Evolutionary conservation across 92 coral and sea anemone genomes (phyloP).

Genomic region (Chrysogorgia sp.): DNA sequence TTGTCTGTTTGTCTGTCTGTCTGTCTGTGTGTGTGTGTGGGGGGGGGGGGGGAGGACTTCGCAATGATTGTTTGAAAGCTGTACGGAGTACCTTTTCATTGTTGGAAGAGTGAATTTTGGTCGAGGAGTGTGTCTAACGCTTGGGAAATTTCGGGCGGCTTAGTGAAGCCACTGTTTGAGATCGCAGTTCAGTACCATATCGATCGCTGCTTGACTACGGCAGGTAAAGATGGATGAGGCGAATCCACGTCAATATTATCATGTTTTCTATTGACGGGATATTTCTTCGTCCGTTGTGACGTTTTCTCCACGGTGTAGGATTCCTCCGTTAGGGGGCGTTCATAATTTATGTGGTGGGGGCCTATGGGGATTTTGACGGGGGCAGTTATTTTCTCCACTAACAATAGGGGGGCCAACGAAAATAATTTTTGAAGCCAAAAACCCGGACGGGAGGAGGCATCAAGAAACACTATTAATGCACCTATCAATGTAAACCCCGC

Average conservation of each 20-base stretch:
- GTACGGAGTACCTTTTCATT: background rate
- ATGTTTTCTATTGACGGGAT: background rate
- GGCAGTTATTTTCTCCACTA: no score
- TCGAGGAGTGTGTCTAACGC: no score
- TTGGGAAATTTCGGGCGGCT: background rate
- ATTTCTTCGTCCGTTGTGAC: background rate
- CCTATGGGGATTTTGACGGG: no score
- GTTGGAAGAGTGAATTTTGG: background rate
- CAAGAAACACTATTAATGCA: no score
- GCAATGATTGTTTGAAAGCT: background rate
- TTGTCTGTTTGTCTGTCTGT: no score
- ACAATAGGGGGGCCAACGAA: no score
- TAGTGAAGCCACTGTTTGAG: background rate
- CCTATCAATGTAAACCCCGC: no score
- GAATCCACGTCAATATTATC: background rate
- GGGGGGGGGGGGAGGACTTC: background rate
- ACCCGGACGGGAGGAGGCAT: no score
- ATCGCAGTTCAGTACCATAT: background rate
- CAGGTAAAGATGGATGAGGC: slow-evolving; percentile 11
- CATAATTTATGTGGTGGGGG: no score
- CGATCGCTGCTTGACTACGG: slow-evolving; percentile 6
- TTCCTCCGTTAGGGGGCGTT: slow-evolving; percentile 4
- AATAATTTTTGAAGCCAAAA: no score
- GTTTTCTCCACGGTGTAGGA: background rate
- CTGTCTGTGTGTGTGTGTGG: no score